Percentiles rank a stretch among this genome's conserved stretches.
phyloP scores from a whole-genome alignment of 2,797 vertebrate genomes.

The Poeciliopsis paucimaculata region DNA sequence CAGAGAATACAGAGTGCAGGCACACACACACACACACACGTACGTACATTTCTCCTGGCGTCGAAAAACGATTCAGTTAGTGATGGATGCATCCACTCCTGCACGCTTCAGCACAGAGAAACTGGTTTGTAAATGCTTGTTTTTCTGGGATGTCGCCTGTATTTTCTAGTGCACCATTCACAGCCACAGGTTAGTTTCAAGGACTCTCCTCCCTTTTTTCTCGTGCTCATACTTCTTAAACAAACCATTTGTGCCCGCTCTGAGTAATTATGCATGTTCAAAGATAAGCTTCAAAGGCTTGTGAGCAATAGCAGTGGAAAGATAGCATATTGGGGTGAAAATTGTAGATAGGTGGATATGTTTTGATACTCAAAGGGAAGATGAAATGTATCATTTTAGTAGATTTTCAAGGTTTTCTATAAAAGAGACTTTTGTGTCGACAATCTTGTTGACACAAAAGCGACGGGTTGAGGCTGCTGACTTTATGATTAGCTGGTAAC shows the following conservation, averaged over 20 bases:
- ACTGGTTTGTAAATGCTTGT: slow-evolving; percentile 29
- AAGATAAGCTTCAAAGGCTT: background rate
- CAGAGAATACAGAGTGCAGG: slow-evolving; percentile 20
- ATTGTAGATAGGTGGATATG: background rate
- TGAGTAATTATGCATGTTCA: background rate
- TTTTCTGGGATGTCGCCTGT: background rate
- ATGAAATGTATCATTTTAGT: background rate
- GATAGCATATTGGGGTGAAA: background rate
- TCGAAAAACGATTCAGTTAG: background rate
- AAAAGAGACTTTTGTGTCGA: background rate
- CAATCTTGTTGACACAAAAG: background rate
- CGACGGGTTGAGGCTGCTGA: background rate
- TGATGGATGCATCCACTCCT: slow-evolving; percentile 21
- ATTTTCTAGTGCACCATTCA: background rate
- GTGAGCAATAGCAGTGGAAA: background rate
- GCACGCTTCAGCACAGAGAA: slow-evolving; percentile 9
- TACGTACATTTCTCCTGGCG: background rate
- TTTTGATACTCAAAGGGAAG: background rate
- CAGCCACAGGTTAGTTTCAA: background rate
- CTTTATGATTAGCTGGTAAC: background rate
- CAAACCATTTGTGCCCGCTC: background rate
- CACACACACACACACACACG: slow-evolving; percentile 8
- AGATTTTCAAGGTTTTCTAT: background rate
- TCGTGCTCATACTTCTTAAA: background rate
- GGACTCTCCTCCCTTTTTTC: background rate